phyloP scores from a whole-genome alignment of 2,888 invertebrate species.

The Diadromus collaris region DNA sequence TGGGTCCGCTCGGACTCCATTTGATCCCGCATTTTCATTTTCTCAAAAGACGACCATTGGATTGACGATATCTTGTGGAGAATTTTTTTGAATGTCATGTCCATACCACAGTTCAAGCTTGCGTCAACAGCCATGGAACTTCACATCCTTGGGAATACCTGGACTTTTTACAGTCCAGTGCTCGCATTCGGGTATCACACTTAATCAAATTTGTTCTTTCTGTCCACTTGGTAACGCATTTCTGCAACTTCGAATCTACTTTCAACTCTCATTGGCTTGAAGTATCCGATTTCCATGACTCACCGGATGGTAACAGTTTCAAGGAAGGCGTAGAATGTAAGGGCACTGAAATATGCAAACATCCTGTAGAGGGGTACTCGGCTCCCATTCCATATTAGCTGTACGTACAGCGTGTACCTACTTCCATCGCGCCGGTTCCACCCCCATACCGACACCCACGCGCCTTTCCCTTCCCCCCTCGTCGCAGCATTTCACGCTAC shows the following conservation, averaged over 20 bases:
- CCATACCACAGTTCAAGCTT: too few species aligned
- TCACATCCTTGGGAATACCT: too few species aligned
- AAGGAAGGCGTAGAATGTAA: not conserved
- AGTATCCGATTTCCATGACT: not conserved
- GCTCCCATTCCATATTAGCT: slow-evolving; percentile 4
- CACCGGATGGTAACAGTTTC: not conserved
- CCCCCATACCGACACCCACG: slow-evolving; percentile 50
- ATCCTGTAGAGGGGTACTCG: not conserved
- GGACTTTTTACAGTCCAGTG: too few species aligned
- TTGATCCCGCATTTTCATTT: not conserved
- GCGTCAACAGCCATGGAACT: too few species aligned
- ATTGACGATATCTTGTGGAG: not conserved
- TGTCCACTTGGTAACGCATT: too few species aligned
- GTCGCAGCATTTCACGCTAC: slow-evolving; percentile 73
- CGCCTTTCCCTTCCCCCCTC: slow-evolving; percentile 22
- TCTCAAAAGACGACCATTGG: not conserved
- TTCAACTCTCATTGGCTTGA: too few species aligned
- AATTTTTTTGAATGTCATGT: too few species aligned
- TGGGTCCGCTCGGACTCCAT: not conserved
- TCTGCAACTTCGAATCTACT: too few species aligned
- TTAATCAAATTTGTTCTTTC: too few species aligned
- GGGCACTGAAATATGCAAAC: not conserved
- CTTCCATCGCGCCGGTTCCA: slow-evolving; percentile 9
- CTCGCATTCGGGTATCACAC: too few species aligned
- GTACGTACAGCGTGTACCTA: slow-evolving; percentile 18